These are phyloP conservation scores for Stercorarius parasiticus DNA, from an alignment of 2,113 vertebrate genomes.

Conservation along the genomic window DNA sequence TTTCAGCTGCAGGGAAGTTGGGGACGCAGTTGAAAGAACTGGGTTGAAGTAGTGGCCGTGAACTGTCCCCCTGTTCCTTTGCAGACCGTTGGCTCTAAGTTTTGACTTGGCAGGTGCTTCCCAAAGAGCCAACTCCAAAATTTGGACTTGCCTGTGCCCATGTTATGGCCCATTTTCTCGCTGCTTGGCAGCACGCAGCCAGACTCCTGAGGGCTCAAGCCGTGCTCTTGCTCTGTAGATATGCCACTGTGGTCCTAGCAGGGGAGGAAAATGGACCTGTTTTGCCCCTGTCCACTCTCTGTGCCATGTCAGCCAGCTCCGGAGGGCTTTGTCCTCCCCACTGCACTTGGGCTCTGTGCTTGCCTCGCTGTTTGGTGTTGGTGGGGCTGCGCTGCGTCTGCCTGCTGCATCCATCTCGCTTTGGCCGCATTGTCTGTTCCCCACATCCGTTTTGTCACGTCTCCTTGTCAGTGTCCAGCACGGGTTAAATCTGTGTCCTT, in stretches of 20 bases:
- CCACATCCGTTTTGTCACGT: not conserved
- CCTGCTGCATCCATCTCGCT: not conserved
- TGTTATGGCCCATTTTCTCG: accelerated
- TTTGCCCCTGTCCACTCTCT: not conserved
- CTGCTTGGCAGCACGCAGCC: not conserved
- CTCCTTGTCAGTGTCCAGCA: not conserved
- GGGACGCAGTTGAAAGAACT: not conserved
- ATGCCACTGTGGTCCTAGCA: not conserved
- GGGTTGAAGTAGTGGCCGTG: accelerated
- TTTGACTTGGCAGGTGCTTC: not conserved
- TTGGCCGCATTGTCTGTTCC: not conserved
- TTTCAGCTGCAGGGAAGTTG: not conserved
- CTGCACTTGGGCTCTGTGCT: not conserved
- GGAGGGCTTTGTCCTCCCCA: not conserved
- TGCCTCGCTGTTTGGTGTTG: not conserved
- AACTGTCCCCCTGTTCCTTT: not conserved
- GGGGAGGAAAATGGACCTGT: not conserved
- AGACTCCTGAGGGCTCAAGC: not conserved
- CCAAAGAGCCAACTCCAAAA: not conserved
- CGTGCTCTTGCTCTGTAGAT: not conserved
- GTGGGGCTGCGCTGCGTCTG: not conserved
- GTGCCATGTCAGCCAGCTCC: not conserved
- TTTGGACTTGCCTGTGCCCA: not conserved
- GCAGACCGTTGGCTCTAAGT: not conserved
- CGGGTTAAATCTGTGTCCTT: not conserved